Conservation (phyloP, 2,797 vertebrate genomes). For the Peromyscus attwateri region DNA sequence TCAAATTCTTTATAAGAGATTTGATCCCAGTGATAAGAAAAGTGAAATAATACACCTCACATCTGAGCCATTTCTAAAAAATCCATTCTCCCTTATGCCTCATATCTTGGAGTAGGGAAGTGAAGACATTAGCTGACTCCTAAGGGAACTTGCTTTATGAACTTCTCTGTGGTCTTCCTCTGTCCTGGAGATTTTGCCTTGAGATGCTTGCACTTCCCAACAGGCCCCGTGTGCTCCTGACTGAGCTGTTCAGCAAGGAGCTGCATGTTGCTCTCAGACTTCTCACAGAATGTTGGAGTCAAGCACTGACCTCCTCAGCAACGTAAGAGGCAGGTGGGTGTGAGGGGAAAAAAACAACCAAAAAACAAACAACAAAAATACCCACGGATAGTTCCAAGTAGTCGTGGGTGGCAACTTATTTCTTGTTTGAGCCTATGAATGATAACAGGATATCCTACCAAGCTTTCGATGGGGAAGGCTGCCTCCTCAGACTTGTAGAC, state of each 20-base stretch:
- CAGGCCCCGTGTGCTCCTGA: accelerated
- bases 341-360: no score
- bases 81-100: accelerated
- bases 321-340: accelerated
- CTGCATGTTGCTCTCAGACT: background rate
- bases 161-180: background rate
- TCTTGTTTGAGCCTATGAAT: background rate
- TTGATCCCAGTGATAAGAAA: background rate
- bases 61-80: background rate
- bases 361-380: background rate
- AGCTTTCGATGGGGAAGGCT: no score
- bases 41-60: background rate
- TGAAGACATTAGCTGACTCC: background rate
- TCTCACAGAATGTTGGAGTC: accelerated
- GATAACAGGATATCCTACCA: accelerated
- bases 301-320: background rate
- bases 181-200: background rate
- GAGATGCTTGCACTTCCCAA: no score
- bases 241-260: background rate
- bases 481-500: background rate
- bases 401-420: no score
- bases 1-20: background rate
- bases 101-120: background rate
- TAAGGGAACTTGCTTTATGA: background rate
- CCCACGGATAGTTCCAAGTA: background rate